Evolutionary conservation across 1,140 invertebrate species (phyloP), one percentile per base, ranked within the genome.

Genomic region (Tigriopus japonicus): DNA sequence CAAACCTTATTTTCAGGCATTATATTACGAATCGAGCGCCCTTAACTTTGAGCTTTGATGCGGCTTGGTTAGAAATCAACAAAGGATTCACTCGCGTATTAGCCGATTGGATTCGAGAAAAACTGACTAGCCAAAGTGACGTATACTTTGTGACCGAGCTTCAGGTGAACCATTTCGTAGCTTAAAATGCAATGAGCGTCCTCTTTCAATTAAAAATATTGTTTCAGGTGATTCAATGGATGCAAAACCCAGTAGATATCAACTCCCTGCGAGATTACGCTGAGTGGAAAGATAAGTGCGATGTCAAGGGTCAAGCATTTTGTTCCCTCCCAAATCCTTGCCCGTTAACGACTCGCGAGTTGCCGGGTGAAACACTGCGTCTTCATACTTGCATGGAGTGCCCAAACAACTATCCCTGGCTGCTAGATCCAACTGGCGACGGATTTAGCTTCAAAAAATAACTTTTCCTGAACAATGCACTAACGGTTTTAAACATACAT

Each of bases 251-350:
- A 43, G 92, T 87, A 2, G 87, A 93, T 71, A 67, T 92, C 51
- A 82, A 84, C 13, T 81, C 80, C 13, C 77, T 94, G 42, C 78
- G 86, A 66, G 89, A 93, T 68, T 93, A 93, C 79, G 81, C 84
- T 68, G 86, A 90, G 69, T 93, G 89, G 89, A 93, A 93, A 72
- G 88, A 92, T 66, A 89, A 90, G 70, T 94, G 89, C 72, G 88
- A 93, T 68, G 85, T 93, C 51, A 91, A 93, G 71, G 88, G 88
- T 49, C 85, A 89, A 71, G 85, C 88, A 43, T 87, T 84, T 77
- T 94, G 89, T 69, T 91, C 87, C 1, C 70, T 92, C 60, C 87
- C 87, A 56, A 93, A 93, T 69, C 82, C 86, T 35, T 93, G 89
- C 70, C 85, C 86, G 1, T 72, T 93, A 64, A 90, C 82, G 7